Evolutionary conservation across 2,888 invertebrate species (phyloP), one percentile per base, ranked within the genome.

Genomic region (Drosophila recens): DNA sequence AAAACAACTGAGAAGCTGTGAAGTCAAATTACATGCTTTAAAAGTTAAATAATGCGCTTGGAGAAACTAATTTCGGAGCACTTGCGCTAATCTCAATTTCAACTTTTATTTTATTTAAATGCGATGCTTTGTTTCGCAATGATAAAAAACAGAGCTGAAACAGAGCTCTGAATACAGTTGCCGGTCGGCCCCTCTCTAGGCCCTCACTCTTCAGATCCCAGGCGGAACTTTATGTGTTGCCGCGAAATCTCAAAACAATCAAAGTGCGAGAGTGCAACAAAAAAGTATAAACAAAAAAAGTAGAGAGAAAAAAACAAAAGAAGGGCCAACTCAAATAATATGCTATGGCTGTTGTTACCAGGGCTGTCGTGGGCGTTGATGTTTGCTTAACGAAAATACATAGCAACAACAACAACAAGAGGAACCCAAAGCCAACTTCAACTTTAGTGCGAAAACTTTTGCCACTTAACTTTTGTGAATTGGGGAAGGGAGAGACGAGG

Each of bases 361-460:
- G 63, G 58, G 69, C 76, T 79, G 80, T 80, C 80, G 80, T 68
- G 87, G 84, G 84, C 87, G 84, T 85, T 85, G 84, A 84, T 85
- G 84, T 85, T 85, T 84, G 87, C 83, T 80, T 78, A 79, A 67
- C 82, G 74, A 79, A 82, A 80, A 82, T 77, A 84, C 77, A 84
- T 64, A 59, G 67, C 61, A 71, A 40, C 49, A 76, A 54, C 30
- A 57, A 30, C 48, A 71, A 56, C 48, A 36, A 63, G 54, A 61
- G 53, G 57, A 70, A 62, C 68, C 33, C 53, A 66, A 75, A 67
- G 80, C 70, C 79, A 87, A 85, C 87, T 85, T 85, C 79, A 87
- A 83, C 87, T 86, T 86, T 87, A 87, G 83, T 85, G 88, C 83
- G 88, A 86, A 87, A 87, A 88, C 81, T 87, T 87, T 87, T 87